Percentiles rank a stretch among this genome's conserved stretches.
Evolutionary conservation across 2,888 invertebrate genomes (phyloP).

Genomic region (Pedicia rivosa): DNA sequence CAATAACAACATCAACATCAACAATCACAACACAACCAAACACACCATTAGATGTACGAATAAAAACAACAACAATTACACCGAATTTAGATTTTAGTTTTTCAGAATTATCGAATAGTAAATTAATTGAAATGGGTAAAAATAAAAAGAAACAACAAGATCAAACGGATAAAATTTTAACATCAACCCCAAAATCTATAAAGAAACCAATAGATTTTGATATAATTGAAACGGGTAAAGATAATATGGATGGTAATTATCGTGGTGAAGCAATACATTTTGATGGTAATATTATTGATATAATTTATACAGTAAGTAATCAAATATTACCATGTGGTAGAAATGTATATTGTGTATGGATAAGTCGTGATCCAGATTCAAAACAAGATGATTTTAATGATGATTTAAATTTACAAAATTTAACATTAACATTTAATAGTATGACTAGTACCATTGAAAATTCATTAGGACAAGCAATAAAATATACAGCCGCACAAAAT

Average conservation of each 20-base stretch:
- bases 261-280: constrained; percentile 19
- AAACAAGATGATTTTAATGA: constrained; percentile 14
- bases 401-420: constrained; percentile 20
- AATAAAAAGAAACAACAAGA: too few relatives aligned
- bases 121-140: too few relatives aligned
- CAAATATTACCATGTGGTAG: constrained; percentile 34
- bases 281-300: constrained; percentile 18
- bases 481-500: constrained; percentile 17
- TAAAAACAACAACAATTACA: too few relatives aligned
- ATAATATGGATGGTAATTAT: constrained; percentile 17
- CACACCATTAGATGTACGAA: too few relatives aligned
- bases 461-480: constrained; percentile 21
- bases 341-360: constrained; percentile 44
- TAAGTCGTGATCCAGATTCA: constrained; percentile 35
- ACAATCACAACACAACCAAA: too few relatives aligned
- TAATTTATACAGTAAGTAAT: constrained; percentile 35
- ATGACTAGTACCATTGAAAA: constrained; percentile 29
- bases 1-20: too few relatives aligned
- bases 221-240: constrained; percentile 15
- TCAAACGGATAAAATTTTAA: too few relatives aligned
- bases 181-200: background rate
- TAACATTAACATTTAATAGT: constrained; percentile 30
- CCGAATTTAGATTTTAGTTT: too few relatives aligned
- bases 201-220: constrained; percentile 11
- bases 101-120: too few relatives aligned